Conservation (phyloP, 2,888 invertebrate genomes). For the Agriopis aurantiaria region DNA sequence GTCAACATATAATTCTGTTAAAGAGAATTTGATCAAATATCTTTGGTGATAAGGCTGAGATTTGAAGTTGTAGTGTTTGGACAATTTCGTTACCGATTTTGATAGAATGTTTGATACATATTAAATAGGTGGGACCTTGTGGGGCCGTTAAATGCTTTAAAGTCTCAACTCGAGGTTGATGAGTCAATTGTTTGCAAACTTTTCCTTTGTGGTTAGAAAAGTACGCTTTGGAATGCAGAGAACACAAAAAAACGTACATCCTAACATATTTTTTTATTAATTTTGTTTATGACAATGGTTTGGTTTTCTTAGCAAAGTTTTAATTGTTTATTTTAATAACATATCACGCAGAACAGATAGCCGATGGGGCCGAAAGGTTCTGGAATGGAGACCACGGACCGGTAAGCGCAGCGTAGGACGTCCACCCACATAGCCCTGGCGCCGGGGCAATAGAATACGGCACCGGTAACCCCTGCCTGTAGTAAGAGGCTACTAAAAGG, state of each 20-base stretch:
- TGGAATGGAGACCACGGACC: too few species aligned
- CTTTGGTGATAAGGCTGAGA: constrained; percentile 7
- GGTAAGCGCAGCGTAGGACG: too few species aligned
- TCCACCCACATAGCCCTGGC: too few species aligned
- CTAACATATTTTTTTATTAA: too few species aligned
- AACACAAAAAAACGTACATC: neutral
- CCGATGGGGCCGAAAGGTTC: too few species aligned
- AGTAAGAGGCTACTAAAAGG: too few species aligned
- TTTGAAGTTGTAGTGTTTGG: constrained; percentile 1
- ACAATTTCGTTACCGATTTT: constrained; percentile 40
- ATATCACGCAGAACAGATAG: too few species aligned
- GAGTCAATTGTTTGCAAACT: constrained; percentile 35
- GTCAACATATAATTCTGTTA: neutral
- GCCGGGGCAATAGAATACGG: too few species aligned
- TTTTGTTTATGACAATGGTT: too few species aligned
- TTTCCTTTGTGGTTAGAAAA: constrained; percentile 18
- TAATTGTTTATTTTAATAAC: too few species aligned
- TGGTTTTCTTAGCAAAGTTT: too few species aligned
- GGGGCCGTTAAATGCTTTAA: constrained; percentile 52
- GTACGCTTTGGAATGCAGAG: neutral
- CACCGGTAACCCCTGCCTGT: too few species aligned
- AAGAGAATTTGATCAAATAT: neutral
- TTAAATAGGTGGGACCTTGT: constrained; percentile 60
- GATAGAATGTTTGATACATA: constrained; percentile 64
- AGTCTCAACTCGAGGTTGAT: constrained; percentile 30